Percentiles rank a stretch among this genome's conserved stretches.
Evolutionary conservation across 2,113 vertebrate genomes (phyloP).

Genomic region (Syngnathus floridae): DNA sequence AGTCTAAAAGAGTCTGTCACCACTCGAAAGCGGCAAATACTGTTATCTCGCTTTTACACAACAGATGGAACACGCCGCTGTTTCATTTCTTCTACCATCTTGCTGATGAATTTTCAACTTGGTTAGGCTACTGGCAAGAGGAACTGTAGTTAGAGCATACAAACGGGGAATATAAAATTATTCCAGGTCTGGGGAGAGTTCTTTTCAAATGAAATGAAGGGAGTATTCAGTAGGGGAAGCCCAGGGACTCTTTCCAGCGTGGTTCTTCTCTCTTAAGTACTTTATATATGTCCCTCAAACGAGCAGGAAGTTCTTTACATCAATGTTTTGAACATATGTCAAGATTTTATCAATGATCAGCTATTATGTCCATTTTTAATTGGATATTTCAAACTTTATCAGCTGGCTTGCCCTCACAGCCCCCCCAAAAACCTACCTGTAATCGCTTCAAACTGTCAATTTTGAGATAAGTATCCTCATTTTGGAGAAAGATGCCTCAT

Average conservation of each 20-base stretch:
- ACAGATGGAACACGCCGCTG: conserved; percentile 65
- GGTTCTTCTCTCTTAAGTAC: conserved; percentile 31
- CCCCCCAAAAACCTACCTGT: background rate
- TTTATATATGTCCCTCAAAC: conserved; percentile 32
- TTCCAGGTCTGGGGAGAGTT: conserved; percentile 36
- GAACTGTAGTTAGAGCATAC: conserved; percentile 33
- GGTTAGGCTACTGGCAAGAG: conserved; percentile 62
- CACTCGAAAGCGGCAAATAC: conserved; percentile 63
- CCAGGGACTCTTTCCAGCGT: conserved; percentile 43
- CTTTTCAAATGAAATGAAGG: conserved; percentile 47
- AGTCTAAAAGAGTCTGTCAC: conserved; percentile 47
- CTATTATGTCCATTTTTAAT: conserved; percentile 46
- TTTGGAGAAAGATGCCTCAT: conserved; percentile 13
- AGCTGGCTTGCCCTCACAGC: conserved; percentile 10
- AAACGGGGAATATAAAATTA: conserved; percentile 47
- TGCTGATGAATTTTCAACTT: conserved; percentile 63
- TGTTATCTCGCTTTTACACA: conserved; percentile 64
- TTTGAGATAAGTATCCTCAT: conserved; percentile 16
- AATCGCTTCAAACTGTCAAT: conserved; percentile 10
- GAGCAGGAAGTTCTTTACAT: background rate
- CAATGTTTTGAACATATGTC: too few species aligned
- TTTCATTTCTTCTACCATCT: conserved; percentile 65
- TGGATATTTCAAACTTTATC: conserved; percentile 37
- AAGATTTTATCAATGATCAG: background rate
- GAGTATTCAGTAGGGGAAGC: conserved; percentile 34